Conservation (phyloP, 2,797 vertebrate genomes). For the Neoniphon sammara region DNA sequence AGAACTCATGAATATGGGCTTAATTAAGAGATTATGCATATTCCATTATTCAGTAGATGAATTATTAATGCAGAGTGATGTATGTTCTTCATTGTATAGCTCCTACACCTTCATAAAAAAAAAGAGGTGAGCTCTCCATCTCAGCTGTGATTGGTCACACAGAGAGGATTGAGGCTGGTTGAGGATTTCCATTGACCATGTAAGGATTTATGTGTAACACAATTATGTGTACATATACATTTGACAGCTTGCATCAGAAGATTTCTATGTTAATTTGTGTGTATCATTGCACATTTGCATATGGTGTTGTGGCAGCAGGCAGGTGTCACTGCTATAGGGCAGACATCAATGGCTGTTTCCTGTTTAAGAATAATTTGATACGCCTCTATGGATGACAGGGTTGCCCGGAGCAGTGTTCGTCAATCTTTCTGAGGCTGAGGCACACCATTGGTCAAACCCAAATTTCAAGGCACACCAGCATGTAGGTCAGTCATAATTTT, state of each 20-base stretch:
- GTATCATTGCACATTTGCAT: slow-evolving; percentile 25
- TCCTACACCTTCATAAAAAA: slow-evolving; percentile 41
- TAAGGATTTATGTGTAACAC: slow-evolving; percentile 4
- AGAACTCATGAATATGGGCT: slow-evolving; percentile 62
- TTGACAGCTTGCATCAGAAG: slow-evolving; percentile 1
- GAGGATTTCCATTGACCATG: slow-evolving; percentile 8
- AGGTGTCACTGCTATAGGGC: slow-evolving; percentile 14
- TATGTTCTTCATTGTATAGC: slow-evolving; percentile 49
- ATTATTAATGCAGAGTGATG: slow-evolving; percentile 75
- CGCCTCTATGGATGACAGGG: not conserved
- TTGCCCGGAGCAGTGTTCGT: not conserved
- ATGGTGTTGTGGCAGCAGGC: not conserved
- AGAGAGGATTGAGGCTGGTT: not conserved
- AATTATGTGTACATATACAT: not conserved
- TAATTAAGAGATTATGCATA: slow-evolving; percentile 71
- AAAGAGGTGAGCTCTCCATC: slow-evolving; percentile 32
- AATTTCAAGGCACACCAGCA: too few species aligned
- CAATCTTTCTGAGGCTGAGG: too few species aligned
- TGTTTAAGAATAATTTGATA: slow-evolving; percentile 8
- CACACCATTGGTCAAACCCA: too few species aligned
- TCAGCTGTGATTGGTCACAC: slow-evolving; percentile 53
- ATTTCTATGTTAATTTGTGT: not conserved
- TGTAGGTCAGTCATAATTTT: too few species aligned
- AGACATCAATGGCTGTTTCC: slow-evolving; percentile 4
- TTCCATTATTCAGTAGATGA: slow-evolving; percentile 79